Evolutionary conservation across 2,113 vertebrate species (phyloP), one percentile per base, ranked within the genome.

Genomic region (Talpa occidentalis): DNA sequence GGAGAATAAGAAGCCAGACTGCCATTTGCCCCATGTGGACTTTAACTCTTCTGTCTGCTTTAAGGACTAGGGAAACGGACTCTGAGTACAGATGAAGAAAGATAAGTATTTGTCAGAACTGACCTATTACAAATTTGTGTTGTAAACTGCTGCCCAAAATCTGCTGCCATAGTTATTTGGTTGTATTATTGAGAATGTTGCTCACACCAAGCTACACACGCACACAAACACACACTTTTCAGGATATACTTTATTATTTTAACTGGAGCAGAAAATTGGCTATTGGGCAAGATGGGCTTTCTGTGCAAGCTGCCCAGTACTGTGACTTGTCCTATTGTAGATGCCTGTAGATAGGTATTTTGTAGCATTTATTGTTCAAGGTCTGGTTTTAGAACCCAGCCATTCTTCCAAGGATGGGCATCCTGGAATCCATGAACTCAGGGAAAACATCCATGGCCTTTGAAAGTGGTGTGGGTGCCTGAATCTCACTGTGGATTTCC

Each of bases 241-340:
- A 60, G 56, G 24, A 28, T 59, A 26, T 83, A 92, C 35, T 92
- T 85, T 70, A 47, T n/a, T 86, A 35, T 83, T 96, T 86, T 26
- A 91, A 54, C 35, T 70, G n/a, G 10, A 67, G 60, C 19, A 37
- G 59, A 72, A 92, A 59, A 60, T 24, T 85, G 4, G 3, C 40
- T 59, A 1, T 17, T 56, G 69, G 44, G 47, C 22, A 47, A 28
- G 32, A 60, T 80, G 30, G 42, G 10, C 69, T 93, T 92, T 74
- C 16, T 30, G 24, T 30, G 35, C 44, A 70, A 90, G 30, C 59
- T 12, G 3, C 37, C 49, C 62, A 60, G 22, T 12, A 30, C n/a
- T 42, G 10, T 52, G 35, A 35, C 40, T 92, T 70, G 44, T 21
- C 37, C 40, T 70, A 10, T 69, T 77, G 42, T 0, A 88, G 28